Base-by-base conservation (phyloP, 2,113 vertebrate genomes). In the Cinclus cinclus region DNA sequence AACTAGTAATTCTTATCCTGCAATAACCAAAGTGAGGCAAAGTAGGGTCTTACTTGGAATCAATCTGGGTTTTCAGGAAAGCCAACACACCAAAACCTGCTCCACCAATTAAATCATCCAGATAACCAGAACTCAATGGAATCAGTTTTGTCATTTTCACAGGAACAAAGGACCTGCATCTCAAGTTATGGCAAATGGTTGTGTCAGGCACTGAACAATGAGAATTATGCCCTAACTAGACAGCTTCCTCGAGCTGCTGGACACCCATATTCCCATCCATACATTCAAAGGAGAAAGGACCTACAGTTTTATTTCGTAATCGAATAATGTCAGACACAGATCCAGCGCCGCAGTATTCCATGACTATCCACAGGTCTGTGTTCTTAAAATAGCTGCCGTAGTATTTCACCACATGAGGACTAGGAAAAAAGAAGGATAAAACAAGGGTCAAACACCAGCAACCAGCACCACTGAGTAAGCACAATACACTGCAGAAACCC, bases 371-470 rank as follows among this genome's bases (percentile, higher is more conserved):
- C 91, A 99, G 97, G 97, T 99, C 99, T 5, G 98, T 99, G 97
- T 99, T 99, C 96, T 99, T 99, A 97, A 99, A 99, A 92, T 99
- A 99, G 98, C 99, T 99, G 96, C 99, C 99, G 0, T 99, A 99
- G 76, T 99, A 99, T 30, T 98, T 98, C 63, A 99, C 99, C 35
- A 99, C 99, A 19, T 99, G 98, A 42, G 98, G 98, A 89, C 99
- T 99, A 96, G 1, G 35, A 75, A 63, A 70, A 41, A 77, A 87
- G 41, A 15, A 88, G 50, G 63, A 69, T 41, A 87, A 81, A 88
- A 79, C 20, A 75, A 92, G 23, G 21, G 55, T 95, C 33, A 96
- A 13, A 78, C 18, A 58, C 12, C 41, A 77, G 44, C 9, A 73
- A 68, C 3, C 15, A 84, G 39, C 46, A 75, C 8, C 68, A 65